phyloP scores from a whole-genome alignment of 92 coral and sea anemone species.

The Actinernus sp. region DNA sequence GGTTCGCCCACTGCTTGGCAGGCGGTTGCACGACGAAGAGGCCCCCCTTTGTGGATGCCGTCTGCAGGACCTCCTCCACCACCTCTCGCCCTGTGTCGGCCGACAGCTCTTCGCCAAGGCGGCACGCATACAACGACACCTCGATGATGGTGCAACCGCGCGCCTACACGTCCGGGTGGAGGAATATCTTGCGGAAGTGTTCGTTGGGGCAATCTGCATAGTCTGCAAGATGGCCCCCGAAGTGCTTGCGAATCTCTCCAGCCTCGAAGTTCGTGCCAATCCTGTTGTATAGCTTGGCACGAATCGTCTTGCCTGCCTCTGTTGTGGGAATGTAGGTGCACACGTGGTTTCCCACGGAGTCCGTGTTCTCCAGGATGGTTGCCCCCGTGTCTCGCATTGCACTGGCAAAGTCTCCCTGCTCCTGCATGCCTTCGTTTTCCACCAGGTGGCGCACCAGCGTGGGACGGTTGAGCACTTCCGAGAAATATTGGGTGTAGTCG shows the following conservation, averaged over 20 bases:
- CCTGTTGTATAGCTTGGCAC: too few species aligned
- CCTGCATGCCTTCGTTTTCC: too few species aligned
- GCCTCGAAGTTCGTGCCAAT: too few species aligned
- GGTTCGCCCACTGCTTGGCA: slow-evolving; percentile 5
- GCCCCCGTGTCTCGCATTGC: not conserved
- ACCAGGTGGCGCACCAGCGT: not conserved
- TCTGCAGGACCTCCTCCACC: not conserved
- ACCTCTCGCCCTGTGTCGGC: not conserved
- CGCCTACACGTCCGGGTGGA: too few species aligned
- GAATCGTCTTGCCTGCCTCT: slow-evolving; percentile 1
- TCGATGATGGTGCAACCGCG: not conserved
- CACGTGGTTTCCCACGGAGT: too few species aligned
- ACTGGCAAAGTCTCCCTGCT: not conserved
- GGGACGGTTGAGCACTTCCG: not conserved
- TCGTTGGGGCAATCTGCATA: not conserved
- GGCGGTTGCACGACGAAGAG: not conserved
- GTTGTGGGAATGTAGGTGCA: not conserved
- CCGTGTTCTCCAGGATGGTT: not conserved
- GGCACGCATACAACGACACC: slow-evolving; percentile 1
- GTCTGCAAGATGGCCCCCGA: not conserved
- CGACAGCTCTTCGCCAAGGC: too few species aligned
- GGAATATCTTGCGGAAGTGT: not conserved
- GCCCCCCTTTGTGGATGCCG: not conserved
- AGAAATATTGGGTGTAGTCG: slow-evolving; percentile 10
- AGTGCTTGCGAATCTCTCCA: not conserved